Percentiles rank a stretch among this genome's conserved stretches.
Conservation (phyloP, 2,797 vertebrate species). For the Macroramphosus scolopax region DNA sequence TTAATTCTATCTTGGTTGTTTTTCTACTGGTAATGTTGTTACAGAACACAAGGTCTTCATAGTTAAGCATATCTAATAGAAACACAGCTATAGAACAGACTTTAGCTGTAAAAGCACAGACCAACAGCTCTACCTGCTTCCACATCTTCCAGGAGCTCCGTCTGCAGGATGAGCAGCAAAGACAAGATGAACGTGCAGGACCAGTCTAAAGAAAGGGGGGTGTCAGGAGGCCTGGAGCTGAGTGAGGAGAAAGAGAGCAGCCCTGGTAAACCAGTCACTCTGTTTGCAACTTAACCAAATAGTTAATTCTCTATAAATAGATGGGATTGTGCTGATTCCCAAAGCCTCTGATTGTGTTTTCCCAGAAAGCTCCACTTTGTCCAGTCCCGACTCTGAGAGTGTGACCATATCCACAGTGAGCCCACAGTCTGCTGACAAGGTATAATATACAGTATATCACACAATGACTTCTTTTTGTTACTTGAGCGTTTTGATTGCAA, state of each 20-base stretch:
- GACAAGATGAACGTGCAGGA: slow-evolving; percentile 91
- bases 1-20: too few relatives aligned
- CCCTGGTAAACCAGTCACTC: slow-evolving; percentile 62
- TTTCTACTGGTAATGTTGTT: too few relatives aligned
- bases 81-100: too few relatives aligned
- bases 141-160: slow-evolving; percentile 79
- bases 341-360: slow-evolving; percentile 3
- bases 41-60: too few relatives aligned
- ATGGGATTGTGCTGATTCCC: background rate
- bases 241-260: slow-evolving; percentile 79
- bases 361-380: slow-evolving; percentile 68
- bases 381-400: slow-evolving; percentile 74
- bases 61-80: too few relatives aligned
- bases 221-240: slow-evolving; percentile 77
- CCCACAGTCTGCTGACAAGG: slow-evolving; percentile 69
- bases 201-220: slow-evolving; percentile 86
- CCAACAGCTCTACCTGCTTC: background rate
- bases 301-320: background rate
- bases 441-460: slow-evolving; percentile 31
- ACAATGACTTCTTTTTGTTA: too few relatives aligned
- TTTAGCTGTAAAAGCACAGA: too few relatives aligned
- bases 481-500: too few relatives aligned
- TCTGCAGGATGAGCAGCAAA: slow-evolving; percentile 91
- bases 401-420: slow-evolving; percentile 56
- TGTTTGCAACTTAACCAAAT: background rate